Percentiles rank a stretch among this genome's conserved stretches.
These are phyloP conservation scores for Ptychochromis oligacanthus DNA, from an alignment of 2,113 vertebrate genomes.

Conservation along the genomic window DNA sequence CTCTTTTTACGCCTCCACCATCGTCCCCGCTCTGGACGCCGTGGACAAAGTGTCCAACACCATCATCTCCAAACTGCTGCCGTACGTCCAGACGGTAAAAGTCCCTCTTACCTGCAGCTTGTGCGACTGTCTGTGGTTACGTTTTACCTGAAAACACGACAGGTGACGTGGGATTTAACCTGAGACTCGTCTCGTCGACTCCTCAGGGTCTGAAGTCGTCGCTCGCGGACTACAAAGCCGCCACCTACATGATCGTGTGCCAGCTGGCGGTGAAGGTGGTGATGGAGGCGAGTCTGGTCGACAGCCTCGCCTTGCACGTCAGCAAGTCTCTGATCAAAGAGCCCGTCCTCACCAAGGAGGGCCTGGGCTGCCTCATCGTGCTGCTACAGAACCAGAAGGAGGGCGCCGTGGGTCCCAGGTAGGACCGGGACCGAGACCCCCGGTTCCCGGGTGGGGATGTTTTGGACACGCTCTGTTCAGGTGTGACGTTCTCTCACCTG, in stretches of 20 bases:
- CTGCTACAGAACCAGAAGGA: conserved; percentile 93
- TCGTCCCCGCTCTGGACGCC: conserved; percentile 86
- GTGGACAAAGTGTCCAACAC: conserved; percentile 82
- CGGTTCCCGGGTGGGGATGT: fast-evolving
- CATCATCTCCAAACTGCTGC: conserved; percentile 89
- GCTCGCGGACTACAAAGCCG: conserved; percentile 89
- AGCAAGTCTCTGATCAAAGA: conserved; percentile 82
- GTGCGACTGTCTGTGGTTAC: neutral
- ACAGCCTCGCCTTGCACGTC: conserved; percentile 84
- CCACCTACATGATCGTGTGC: conserved; percentile 93
- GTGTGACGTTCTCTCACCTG: neutral
- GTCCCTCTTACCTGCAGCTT: too few relatives aligned
- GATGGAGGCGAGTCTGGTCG: conserved; percentile 85
- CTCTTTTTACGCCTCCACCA: conserved; percentile 91
- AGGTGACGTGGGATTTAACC: neutral
- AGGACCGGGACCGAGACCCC: neutral
- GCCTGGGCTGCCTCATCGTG: conserved; percentile 87
- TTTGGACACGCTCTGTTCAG: neutral
- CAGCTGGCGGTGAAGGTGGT: conserved; percentile 91
- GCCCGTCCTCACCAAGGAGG: conserved; percentile 83
- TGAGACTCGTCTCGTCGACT: neutral
- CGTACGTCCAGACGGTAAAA: conserved; percentile 91
- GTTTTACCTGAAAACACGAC: neutral
- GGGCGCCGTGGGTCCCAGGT: conserved; percentile 85
- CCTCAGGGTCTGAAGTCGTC: conserved; percentile 90